Base-by-base conservation (phyloP, 2,888 invertebrate genomes). In the Morpho deidamia region DNA sequence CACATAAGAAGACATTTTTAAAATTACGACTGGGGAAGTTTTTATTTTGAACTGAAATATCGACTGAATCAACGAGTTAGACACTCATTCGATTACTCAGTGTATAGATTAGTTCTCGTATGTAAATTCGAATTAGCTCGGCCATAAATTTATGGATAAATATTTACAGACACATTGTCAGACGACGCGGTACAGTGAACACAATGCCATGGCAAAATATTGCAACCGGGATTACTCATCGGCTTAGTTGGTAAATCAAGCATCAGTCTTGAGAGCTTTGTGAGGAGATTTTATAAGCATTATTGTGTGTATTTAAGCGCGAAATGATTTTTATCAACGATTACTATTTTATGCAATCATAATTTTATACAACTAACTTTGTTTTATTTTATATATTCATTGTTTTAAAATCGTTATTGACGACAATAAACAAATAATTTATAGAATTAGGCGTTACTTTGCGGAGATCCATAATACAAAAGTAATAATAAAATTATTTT, bases 41-140 rank as follows among this genome's bases (percentile, higher is more conserved):
- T 23, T 23, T 23, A 23, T 23, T n/a, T 23, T 23, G 23, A 23
- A 23, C 23, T 2, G 5, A 23, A 23, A 23, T 23, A 23, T 23
- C 23, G 23, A 5, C 23, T 23, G 23, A 23, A 23, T 23, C 43
- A 78, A 72, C 77, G 80, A 73, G 70, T 76, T 68, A 69, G 72
- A 73, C 76, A 82, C 78, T 83, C 83, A 81, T 71, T 73, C 76
- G 78, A 80, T 86, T 86, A 83, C 81, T 86, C 85, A 83, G 73
- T 72, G 75, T 74, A 76, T 83, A 83, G 85, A 85, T 86, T 81
- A 66, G 81, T 81, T 77, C 71, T 72, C 68, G 71, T 68, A 63
- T 69, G 68, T 65, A 68, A 60, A 47, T 52, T 65, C 68, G 69
- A 69, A 75, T 71, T 62, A 70, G 69, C 66, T 76, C 68, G 73